Base-by-base conservation (phyloP, 1,140 invertebrate species). In the Eueides isabella region DNA sequence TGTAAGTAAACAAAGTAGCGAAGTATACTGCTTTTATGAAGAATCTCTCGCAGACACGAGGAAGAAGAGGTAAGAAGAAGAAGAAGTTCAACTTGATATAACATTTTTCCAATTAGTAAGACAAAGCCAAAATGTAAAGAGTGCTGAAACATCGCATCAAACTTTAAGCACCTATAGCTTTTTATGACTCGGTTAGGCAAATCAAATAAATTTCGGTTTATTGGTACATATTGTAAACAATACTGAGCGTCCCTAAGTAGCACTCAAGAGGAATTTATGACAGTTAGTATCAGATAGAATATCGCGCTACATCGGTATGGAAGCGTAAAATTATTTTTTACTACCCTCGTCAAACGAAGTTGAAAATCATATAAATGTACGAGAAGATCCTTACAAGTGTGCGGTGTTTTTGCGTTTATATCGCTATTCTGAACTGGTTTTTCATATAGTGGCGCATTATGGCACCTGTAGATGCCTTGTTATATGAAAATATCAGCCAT, bases 401-500 rank as follows among this genome's bases (percentile, higher is more conserved):
- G 35, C 31, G 65, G 41, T 62, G 70, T 73, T n/a, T n/a, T n/a
- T 74, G 70, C 75, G 73, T 82, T 80, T 82, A 82, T 82, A 83
- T 77, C 74, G 44, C 79, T 72, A 80, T 81, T 81, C 72, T 71
- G 70, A 61, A 65, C 66, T 75, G 74, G 75, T 84, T 80, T 80
- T 68, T 77, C 74, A 71, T 70, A 66, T 71, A 67, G 77, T 69
- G 66, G 55, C 71, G 72, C 78, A 78, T 84, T 82, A 83, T 69
- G 72, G 30, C 71, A 65, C 69, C 73, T 79, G 80, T 74, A 78
- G 66, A 78, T 38, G 77, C 61, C 55, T 81, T 83, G 69, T 82
- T 80, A 80, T 83, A 81, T 81, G 81, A 83, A 86, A 86, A 83
- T 85, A 83, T 86, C 83, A 81, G 76, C 81, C 71, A 82, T 85